phyloP scores from a whole-genome alignment of 2,797 vertebrate genomes.

The Enteromius afrohamiltoni region DNA sequence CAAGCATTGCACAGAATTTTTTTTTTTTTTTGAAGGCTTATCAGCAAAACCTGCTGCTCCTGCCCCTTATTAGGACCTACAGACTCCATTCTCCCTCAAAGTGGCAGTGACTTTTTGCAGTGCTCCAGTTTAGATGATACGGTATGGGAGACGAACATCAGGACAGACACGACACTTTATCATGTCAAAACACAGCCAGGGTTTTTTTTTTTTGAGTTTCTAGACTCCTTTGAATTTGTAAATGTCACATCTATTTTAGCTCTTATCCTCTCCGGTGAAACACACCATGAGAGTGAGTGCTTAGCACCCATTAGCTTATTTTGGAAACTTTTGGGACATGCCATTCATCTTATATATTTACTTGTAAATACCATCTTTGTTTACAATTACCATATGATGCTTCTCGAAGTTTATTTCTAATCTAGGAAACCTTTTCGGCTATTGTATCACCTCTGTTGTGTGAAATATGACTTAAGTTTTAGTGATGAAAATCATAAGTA shows the following conservation, averaged over 20 bases:
- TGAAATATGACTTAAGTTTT: conserved; percentile 71
- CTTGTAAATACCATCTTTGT: conserved; percentile 43
- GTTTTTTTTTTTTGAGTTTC: conserved; percentile 4
- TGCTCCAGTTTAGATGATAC: conserved; percentile 42
- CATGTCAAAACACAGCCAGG: neutral
- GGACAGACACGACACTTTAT: conserved; percentile 33
- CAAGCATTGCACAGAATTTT: conserved; percentile 1
- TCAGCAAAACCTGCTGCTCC: conserved; percentile 45
- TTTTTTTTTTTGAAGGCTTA: conserved; percentile 31
- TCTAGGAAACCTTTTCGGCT: conserved; percentile 22
- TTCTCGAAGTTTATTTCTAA: conserved; percentile 29
- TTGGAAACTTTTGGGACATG: conserved; percentile 6
- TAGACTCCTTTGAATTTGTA: conserved; percentile 16
- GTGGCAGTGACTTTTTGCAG: conserved; percentile 18
- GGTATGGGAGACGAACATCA: conserved; percentile 23
- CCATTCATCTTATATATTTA: neutral
- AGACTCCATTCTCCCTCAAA: conserved; percentile 31
- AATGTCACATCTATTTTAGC: conserved; percentile 7
- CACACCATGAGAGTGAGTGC: conserved; percentile 11
- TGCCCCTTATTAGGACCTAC: conserved; percentile 17
- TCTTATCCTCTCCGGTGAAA: neutral
- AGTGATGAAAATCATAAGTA: conserved; percentile 60
- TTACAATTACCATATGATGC: neutral
- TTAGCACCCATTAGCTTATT: neutral
- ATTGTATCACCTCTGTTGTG: conserved; percentile 46